Base-by-base conservation (phyloP, 2,113 vertebrate species). In the Chelonoidis abingdonii region DNA sequence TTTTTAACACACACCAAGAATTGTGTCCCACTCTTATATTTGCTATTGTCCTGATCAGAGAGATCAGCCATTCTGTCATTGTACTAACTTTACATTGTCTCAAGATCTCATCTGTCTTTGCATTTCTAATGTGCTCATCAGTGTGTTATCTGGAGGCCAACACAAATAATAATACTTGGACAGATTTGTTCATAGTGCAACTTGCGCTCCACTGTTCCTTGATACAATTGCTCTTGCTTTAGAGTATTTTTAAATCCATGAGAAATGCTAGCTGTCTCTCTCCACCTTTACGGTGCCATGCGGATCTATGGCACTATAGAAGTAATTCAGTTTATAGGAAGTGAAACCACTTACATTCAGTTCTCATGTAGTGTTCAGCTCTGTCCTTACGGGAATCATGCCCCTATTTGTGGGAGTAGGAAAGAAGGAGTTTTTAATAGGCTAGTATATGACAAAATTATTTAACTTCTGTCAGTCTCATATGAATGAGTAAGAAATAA, bases 371-470 rank as follows among this genome's bases (percentile, higher is more conserved):
- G 86, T 81, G 94, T 76, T 47, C 83, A 52, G 24, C 54, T 81
- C 25, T 47, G 44, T 96, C 86, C 52, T 96, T 94, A 86, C 1
- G 4, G 95, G 94, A 92, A 86, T 88, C 81, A 12, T 92, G 89
- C 90, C 93, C 83, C 92, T 35, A 69, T 90, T 86, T 89, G 92
- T 52, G 44, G 87, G 56, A 97, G 86, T 91, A 94, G 93, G 88
- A 94, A 92, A 89, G 93, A 95, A 94, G 95, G 86, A 87, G 96
- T 97, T 96, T 76, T 93, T 93, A 94, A 94, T 94, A 87, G 57
- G 8, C 75, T 89, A 75, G 79, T 87, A 44, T 78, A 49, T 83
- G 84, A 91, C 91, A 92, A 79, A 87, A 79, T 81, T 80, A 56
- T 83, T 92, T 91, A 49, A 69, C 92, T 90, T 91, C 91, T 91